Evolutionary conservation across 1,140 invertebrate species (phyloP), one percentile per base, ranked within the genome.

Genomic region (Mesaphorura yosii): DNA sequence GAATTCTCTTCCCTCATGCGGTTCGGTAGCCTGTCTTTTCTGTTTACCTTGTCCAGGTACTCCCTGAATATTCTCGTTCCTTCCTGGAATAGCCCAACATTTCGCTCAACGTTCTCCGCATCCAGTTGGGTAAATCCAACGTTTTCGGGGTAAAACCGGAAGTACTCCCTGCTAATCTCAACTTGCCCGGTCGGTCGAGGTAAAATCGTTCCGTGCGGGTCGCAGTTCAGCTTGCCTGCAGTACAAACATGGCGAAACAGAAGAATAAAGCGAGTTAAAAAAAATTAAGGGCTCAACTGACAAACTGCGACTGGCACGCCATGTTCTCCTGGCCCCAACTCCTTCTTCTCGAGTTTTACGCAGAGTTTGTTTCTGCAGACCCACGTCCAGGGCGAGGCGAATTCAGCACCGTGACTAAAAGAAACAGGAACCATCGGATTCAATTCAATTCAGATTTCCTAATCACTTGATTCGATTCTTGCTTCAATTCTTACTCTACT

Each of bases 101-200:
- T 23, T 44, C 38, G 28, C 14, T 27, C 12, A n/a, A n/a, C n/a
- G n/a, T n/a, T n/a, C n/a, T 59, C 47, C 7, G 41, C 57, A 23
- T 38, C 22, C 17, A 62, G 25, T 26, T 34, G 27, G 12, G n/a
- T 15, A 29, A 59, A 55, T 20, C 23, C 28, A 5, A 63, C 28
- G 40, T 63, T 57, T 51, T 55, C 31, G 5, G 57, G 54, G 27
- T 57, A 57, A 42, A 63, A 59, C 10, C 22, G 19, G 7, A 57
- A 26, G 19, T 19, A 50, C 14, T 45, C 46, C 20, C 48, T 53
- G 7, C 57, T 48, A 4, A 63, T 42, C 29, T 54, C 52, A 26
- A 53, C 15, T 73, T 66, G 0, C 79, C 80, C 1, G 10, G 78
- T 83, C 4, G 83, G 83, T 58, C 70, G 76, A 1, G 84, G 84